These are phyloP conservation scores for Enteromius radiatus DNA, from an alignment of 2,797 vertebrate species.

Conservation along the genomic window DNA sequence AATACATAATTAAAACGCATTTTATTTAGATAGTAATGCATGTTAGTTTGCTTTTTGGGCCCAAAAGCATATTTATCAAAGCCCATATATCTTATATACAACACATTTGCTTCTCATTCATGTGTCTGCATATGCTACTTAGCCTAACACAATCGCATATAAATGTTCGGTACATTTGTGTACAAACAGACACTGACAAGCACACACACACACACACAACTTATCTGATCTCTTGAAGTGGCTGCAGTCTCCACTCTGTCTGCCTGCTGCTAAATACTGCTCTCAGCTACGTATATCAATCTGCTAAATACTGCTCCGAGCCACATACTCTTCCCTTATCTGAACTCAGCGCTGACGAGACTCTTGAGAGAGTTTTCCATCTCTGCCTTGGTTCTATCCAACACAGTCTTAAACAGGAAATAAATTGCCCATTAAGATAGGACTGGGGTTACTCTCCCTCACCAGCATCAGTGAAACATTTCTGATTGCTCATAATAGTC, in stretches of 20 bases:
- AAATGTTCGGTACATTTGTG: background rate
- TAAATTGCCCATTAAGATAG: slow-evolving; percentile 44
- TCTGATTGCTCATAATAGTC: slow-evolving; percentile 3
- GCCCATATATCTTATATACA: background rate
- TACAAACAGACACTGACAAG: background rate
- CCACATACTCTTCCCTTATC: slow-evolving; percentile 58
- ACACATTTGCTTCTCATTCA: background rate
- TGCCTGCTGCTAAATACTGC: slow-evolving; percentile 65
- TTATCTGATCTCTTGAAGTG: slow-evolving; percentile 74
- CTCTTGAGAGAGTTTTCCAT: slow-evolving; percentile 53
- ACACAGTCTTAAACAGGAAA: slow-evolving; percentile 41
- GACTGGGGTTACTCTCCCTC: slow-evolving; percentile 44
- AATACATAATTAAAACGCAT: no score
- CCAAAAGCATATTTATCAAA: no score
- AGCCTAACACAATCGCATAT: background rate
- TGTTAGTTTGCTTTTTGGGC: no score
- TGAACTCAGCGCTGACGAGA: slow-evolving; percentile 46
- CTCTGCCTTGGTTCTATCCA: slow-evolving; percentile 36
- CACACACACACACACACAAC: slow-evolving; percentile 27
- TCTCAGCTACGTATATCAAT: slow-evolving; percentile 70
- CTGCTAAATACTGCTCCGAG: slow-evolving; percentile 61
- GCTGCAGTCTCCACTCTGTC: slow-evolving; percentile 81
- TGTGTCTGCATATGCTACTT: slow-evolving; percentile 4
- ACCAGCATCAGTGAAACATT: slow-evolving; percentile 14
- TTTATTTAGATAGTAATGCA: no score